phyloP scores from a whole-genome alignment of 2,888 invertebrate genomes.

The Artemia sinica region DNA sequence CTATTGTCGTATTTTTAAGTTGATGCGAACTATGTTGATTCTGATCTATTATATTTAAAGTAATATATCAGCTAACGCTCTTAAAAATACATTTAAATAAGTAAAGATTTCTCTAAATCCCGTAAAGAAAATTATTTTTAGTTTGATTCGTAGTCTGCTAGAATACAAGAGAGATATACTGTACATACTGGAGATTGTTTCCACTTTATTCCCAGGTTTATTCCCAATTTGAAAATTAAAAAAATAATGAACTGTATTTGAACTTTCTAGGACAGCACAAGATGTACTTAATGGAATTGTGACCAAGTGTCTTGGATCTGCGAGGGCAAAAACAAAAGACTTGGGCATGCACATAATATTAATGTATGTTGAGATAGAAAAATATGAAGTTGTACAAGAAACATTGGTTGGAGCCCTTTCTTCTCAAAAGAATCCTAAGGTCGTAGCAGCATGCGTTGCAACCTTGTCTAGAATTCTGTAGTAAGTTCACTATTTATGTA shows the following conservation, averaged over 20 bases:
- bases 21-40: too few species aligned
- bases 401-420: slow-evolving; percentile 83
- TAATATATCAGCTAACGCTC: too few species aligned
- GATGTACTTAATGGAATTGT: slow-evolving; percentile 79
- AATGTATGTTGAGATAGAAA: slow-evolving; percentile 91
- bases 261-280: slow-evolving; percentile 46
- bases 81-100: too few species aligned
- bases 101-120: too few species aligned
- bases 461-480: slow-evolving; percentile 54
- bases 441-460: slow-evolving; percentile 63
- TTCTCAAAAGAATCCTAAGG: slow-evolving; percentile 79
- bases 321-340: slow-evolving; percentile 77
- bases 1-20: too few species aligned
- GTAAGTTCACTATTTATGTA: slow-evolving; percentile 28
- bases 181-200: too few species aligned
- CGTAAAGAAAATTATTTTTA: too few species aligned
- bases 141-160: background rate
- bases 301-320: slow-evolving; percentile 77
- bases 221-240: too few species aligned
- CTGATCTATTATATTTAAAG: too few species aligned
- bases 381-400: slow-evolving; percentile 70
- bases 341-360: slow-evolving; percentile 69
- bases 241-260: background rate
- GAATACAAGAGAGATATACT: background rate
- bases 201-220: too few species aligned